These are phyloP conservation scores for Grammatotria lemairii DNA, from an alignment of 2,113 vertebrate genomes.

Conservation along the genomic window DNA sequence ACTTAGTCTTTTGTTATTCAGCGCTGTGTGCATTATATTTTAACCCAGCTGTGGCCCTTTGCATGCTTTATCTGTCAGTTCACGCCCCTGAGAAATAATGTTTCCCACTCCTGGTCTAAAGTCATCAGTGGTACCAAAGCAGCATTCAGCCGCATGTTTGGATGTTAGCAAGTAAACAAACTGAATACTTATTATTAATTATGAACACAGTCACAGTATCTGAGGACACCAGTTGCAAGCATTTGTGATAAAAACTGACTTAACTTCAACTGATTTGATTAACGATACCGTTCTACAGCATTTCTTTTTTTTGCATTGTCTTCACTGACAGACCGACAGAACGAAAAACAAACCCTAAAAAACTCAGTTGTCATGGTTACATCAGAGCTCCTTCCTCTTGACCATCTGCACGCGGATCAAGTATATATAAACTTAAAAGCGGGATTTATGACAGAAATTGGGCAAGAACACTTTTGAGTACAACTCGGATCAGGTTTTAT, in stretches of 20 bases:
- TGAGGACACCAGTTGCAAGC: not conserved
- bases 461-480: not conserved
- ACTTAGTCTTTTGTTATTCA: not conserved
- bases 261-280: not conserved
- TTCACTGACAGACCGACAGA: not conserved
- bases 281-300: not conserved
- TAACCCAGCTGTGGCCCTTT: accelerated
- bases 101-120: not conserved
- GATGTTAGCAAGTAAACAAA: not conserved
- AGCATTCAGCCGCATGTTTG: not conserved
- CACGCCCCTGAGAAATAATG: not conserved
- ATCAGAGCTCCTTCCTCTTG: not conserved
- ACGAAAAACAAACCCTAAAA: not conserved
- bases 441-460: not conserved
- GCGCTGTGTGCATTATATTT: not conserved
- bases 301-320: not conserved
- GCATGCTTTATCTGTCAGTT: not conserved
- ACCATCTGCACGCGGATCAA: accelerated
- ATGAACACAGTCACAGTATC: not conserved
- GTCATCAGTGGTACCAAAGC: not conserved
- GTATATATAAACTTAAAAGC: not conserved
- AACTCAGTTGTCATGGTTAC: not conserved
- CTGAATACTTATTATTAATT: not conserved
- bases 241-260: not conserved
- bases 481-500: not conserved